Evolutionary conservation across 2,888 invertebrate species (phyloP).

Genomic region (Tolmerus cingulatus): DNA sequence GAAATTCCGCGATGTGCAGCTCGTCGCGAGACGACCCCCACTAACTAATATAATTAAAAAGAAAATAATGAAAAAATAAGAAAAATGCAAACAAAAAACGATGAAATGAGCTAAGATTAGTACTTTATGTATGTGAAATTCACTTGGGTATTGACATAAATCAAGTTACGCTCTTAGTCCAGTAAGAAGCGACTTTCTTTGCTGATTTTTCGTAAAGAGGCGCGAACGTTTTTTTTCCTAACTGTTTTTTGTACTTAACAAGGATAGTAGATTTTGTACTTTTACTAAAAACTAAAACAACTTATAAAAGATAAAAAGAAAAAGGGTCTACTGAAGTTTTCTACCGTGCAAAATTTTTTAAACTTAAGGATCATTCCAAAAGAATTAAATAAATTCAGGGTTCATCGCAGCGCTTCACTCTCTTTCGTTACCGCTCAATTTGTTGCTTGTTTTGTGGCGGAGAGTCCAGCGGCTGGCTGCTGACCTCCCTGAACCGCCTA

Average conservation of each 20-base stretch:
- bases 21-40: neutral
- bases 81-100: neutral
- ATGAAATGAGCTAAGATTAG: conserved; percentile 30
- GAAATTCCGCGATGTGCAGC: neutral
- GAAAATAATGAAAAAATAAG: neutral
- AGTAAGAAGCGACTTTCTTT: conserved; percentile 9
- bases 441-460: neutral
- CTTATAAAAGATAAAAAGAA: neutral
- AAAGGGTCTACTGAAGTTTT: neutral
- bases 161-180: conserved; percentile 16
- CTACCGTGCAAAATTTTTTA: neutral
- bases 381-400: neutral
- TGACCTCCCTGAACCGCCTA: neutral
- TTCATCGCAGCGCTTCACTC: neutral
- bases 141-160: conserved; percentile 37
- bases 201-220: neutral
- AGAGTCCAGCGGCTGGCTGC: neutral
- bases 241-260: conserved; percentile 39
- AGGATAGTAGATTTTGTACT: conserved; percentile 35
- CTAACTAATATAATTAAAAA: conserved; percentile 21
- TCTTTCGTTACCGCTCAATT: neutral
- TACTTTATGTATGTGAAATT: conserved; percentile 32
- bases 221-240: conserved; percentile 19
- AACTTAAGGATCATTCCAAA: conserved; percentile 34
- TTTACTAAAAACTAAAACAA: conserved; percentile 31